Evolutionary conservation across 1,140 invertebrate genomes (phyloP), one percentile per base, ranked within the genome.

Genomic region (Aphidius gifuensis): DNA sequence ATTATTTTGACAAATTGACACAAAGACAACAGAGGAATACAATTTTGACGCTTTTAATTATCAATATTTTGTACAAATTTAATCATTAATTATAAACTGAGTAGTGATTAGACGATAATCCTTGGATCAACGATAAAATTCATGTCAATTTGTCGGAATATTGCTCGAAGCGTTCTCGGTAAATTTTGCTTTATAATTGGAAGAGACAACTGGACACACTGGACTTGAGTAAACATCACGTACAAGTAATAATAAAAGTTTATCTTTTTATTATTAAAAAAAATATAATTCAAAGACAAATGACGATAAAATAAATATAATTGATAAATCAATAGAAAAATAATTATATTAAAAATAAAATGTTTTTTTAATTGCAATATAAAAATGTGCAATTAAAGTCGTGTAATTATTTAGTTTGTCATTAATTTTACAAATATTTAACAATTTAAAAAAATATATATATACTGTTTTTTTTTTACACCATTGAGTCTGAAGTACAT

Each of bases 1-100:
- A 44, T 7, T 44, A 8, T 44, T 44, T 11, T 8, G 4, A 44
- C 3, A 43, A 55, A 55, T 40, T 21, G 40, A 16, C 40, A 5
- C 6, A 21, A 11, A 7, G 39, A n/a, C 16, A 16, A 21, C 40
- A n/a, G 53, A 42, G 38, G n/a, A 11, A 42, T 55, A n/a, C 50
- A 55, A n/a, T 55, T 9, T 38, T 8, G 40, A 32, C 38, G 40
- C 40, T 16, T 16, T 16, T 16, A 16, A 1, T 16, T 16, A 16
- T 16, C 16, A 16, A 16, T 16, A 32, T 32, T 32, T 32, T 32
- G n/a, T 6, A 50, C 48, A 8, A 57, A 62, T 64, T 68, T 71
- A 55, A 64, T 60, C 69, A 71, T 71, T 71, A 71, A 71, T 71
- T 71, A 69, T 66, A 64, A 71, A 71, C 70, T 32, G 4, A 2